Evolutionary conservation across 2,113 vertebrate species (phyloP).

Genomic region (Rhegmatorhina hoffmannsi): DNA sequence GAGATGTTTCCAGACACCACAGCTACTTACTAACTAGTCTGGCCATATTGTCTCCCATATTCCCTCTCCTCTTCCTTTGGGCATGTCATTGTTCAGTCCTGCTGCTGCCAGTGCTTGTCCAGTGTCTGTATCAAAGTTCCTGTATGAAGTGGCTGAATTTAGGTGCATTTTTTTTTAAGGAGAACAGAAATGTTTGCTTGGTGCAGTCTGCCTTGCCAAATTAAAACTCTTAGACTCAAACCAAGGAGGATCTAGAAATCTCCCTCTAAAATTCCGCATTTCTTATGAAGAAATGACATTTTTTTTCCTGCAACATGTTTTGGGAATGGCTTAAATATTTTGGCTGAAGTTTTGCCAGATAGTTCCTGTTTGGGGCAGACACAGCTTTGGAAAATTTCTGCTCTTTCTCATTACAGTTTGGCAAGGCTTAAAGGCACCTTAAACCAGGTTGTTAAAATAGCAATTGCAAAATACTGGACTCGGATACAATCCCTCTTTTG

Average conservation of each 20-base stretch:
- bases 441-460: constrained; percentile 45
- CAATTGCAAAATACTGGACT: constrained; percentile 31
- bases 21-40: background rate
- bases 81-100: background rate
- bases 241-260: background rate
- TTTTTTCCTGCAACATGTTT: background rate
- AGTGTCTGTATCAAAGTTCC: background rate
- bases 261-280: background rate
- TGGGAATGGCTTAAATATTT: background rate
- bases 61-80: background rate
- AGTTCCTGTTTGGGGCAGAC: background rate
- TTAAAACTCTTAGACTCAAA: background rate
- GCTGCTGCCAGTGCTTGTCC: background rate
- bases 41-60: background rate
- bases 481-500: background rate
- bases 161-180: background rate
- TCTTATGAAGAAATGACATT: background rate
- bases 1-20: background rate
- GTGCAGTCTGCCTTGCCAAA: background rate
- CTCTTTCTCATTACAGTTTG: constrained; percentile 24
- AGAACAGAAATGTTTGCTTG: background rate
- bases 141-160: background rate
- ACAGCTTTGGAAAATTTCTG: background rate
- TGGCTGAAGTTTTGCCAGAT: background rate
- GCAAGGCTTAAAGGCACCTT: constrained; percentile 36